A percentile compares a stretch with the other conserved stretches of the same genome.
These are phyloP conservation scores for Phrynosoma platyrhinos DNA, from an alignment of 2,113 vertebrate genomes.

Conservation along the genomic window DNA sequence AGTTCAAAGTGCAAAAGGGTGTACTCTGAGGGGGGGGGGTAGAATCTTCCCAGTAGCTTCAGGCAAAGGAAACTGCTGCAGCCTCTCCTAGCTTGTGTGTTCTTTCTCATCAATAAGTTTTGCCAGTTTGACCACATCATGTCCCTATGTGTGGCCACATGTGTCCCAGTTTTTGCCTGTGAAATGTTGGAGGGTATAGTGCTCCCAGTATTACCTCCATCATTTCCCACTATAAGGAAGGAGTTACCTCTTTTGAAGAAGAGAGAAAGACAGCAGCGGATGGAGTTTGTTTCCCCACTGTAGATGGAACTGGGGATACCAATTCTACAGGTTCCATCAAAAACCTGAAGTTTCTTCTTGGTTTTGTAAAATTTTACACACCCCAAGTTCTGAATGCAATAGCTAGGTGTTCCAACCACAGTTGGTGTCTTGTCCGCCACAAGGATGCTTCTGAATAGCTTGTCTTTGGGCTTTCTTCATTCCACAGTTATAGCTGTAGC, in stretches of 20 bases:
- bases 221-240: neutral
- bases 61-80: no score
- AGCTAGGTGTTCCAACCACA: neutral
- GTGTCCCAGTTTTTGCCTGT: no score
- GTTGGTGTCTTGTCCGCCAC: neutral
- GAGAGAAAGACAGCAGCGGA: no score
- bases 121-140: no score
- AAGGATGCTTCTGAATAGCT: neutral
- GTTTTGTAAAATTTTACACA: neutral
- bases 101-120: no score
- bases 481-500: neutral
- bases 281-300: neutral
- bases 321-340: neutral
- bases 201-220: neutral
- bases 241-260: neutral
- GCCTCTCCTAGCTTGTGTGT: no score
- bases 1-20: no score
- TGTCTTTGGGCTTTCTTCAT: neutral
- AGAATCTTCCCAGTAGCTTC: no score
- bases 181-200: no score
- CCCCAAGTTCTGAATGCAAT: neutral
- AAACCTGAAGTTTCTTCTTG: no score
- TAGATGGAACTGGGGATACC: neutral
- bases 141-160: no score
- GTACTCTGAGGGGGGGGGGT: no score